Conservation (phyloP, 1,140 invertebrate species). For the Pinna nobilis region DNA sequence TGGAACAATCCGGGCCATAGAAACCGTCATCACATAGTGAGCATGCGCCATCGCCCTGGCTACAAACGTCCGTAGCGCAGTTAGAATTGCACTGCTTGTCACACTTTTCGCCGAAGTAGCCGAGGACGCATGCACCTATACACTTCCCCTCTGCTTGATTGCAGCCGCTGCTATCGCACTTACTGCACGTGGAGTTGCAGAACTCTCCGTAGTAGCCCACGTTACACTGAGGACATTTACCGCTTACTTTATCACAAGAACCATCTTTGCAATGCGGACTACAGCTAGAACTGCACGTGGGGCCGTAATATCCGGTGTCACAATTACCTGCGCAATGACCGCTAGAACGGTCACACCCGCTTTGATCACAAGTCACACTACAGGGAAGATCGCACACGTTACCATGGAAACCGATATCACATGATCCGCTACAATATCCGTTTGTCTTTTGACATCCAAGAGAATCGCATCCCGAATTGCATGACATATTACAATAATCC, state of each 20-base stretch:
- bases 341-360: slow-evolving; percentile 13
- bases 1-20: slow-evolving; percentile 2
- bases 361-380: slow-evolving; percentile 9
- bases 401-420: slow-evolving; percentile 14
- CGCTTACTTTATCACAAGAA: slow-evolving; percentile 21
- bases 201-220: slow-evolving; percentile 27
- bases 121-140: background rate
- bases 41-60: slow-evolving; percentile 4
- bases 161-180: slow-evolving; percentile 25
- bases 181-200: slow-evolving; percentile 28
- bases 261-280: slow-evolving; percentile 19
- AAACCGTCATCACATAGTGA: slow-evolving; percentile 21
- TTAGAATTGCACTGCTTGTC: slow-evolving; percentile 5
- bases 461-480: background rate
- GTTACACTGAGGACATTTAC: slow-evolving; percentile 31
- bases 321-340: slow-evolving; percentile 14
- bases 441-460: background rate
- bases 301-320: slow-evolving; percentile 12
- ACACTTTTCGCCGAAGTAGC: slow-evolving; percentile 20
- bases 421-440: slow-evolving; percentile 5
- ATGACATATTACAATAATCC: background rate
- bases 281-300: slow-evolving; percentile 3
- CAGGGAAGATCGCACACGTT: slow-evolving; percentile 22
- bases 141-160: slow-evolving; percentile 16
- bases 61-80: slow-evolving; percentile 1